A percentile compares a stretch with the other conserved stretches of the same genome.
phyloP scores from a whole-genome alignment of 2,888 invertebrate species.

The Dilophus febrilis region DNA sequence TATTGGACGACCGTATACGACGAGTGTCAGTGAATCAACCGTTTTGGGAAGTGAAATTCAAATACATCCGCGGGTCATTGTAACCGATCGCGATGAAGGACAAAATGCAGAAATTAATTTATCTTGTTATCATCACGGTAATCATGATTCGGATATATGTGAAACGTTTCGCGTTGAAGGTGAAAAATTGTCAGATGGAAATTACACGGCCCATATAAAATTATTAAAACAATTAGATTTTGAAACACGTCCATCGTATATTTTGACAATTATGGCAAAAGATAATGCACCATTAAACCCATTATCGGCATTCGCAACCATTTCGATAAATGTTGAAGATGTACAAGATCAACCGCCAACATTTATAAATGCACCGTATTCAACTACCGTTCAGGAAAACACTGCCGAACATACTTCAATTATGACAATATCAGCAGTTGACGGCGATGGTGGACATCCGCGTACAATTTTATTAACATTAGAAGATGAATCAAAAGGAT shows the following conservation, averaged over 20 bases:
- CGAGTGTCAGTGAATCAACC: constrained; percentile 51
- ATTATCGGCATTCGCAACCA: constrained; percentile 48
- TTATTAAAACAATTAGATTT: constrained; percentile 55
- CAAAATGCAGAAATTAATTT: constrained; percentile 52
- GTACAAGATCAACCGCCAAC: constrained; percentile 69
- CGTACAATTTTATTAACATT: constrained; percentile 46
- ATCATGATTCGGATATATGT: constrained; percentile 46
- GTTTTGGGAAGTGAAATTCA: constrained; percentile 42
- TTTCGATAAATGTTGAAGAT: constrained; percentile 48
- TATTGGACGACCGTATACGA: constrained; percentile 53
- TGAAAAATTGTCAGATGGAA: constrained; percentile 46
- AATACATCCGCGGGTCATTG: constrained; percentile 40
- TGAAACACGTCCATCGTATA: constrained; percentile 56
- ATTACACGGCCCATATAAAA: constrained; percentile 49
- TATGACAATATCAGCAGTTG: constrained; percentile 49
- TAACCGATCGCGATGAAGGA: constrained; percentile 57
- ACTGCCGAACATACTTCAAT: constrained; percentile 36
- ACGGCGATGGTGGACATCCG: constrained; percentile 64
- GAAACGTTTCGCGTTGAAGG: constrained; percentile 47
- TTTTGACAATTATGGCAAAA: constrained; percentile 46
- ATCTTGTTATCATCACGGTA: constrained; percentile 30
- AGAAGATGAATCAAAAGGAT: constrained; percentile 49
- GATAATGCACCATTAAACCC: constrained; percentile 45
- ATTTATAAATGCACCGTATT: constrained; percentile 67
- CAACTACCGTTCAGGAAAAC: constrained; percentile 58